Evolutionary conservation across 2,113 vertebrate genomes (phyloP).

Genomic region (Ardeotis arabs): DNA sequence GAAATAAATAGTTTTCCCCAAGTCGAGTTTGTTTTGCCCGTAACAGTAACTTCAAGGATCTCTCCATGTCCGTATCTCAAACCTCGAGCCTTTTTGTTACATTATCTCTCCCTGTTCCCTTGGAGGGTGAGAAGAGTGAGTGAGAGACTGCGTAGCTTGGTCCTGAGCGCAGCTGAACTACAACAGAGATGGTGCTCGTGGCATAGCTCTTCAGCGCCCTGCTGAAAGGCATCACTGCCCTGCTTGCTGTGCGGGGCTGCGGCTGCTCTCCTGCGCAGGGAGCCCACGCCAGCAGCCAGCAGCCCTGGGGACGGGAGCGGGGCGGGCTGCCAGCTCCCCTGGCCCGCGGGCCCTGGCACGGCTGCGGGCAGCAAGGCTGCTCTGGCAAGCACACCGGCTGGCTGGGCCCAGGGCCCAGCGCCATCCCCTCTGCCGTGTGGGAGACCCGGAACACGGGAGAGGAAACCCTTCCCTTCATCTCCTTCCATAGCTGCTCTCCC

Average conservation of each 20-base stretch:
- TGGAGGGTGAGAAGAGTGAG: too few species aligned
- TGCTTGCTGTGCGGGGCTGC: accelerated
- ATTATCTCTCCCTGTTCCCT: too few species aligned
- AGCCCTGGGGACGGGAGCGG: accelerated
- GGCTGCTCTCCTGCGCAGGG: not conserved
- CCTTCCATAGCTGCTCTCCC: not conserved
- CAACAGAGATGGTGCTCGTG: not conserved
- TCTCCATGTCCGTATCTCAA: too few species aligned
- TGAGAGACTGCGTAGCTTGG: too few species aligned
- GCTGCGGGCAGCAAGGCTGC: not conserved
- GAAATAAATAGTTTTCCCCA: too few species aligned
- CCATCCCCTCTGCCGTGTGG: accelerated
- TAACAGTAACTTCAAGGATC: too few species aligned
- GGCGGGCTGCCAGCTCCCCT: not conserved
- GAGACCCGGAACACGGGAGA: not conserved
- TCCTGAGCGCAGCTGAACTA: too few species aligned
- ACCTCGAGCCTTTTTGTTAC: too few species aligned
- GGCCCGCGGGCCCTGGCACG: not conserved
- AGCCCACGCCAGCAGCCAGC: not conserved
- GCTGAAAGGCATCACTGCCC: not conserved
- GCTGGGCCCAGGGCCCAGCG: accelerated
- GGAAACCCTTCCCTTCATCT: not conserved
- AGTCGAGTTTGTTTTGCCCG: too few species aligned
- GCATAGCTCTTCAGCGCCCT: not conserved
- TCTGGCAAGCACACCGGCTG: not conserved